Evolutionary conservation across 2,797 vertebrate species (phyloP).

Genomic region (Falco berigora): DNA sequence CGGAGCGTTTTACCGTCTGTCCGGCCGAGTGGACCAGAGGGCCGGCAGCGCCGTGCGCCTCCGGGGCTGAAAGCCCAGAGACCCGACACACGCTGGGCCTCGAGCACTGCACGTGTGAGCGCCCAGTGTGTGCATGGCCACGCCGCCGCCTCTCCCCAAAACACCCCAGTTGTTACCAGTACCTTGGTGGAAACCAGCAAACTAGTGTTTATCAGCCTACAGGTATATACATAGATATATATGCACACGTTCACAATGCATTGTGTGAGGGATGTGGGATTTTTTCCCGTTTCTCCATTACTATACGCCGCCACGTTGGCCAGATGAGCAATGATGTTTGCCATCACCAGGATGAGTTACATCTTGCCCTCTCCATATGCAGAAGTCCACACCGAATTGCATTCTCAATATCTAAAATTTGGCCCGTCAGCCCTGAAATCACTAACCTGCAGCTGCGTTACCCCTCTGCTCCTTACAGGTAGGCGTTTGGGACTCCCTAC

Average conservation of each 20-base stretch:
- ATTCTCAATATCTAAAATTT: neutral
- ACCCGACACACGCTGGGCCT: neutral
- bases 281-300: neutral
- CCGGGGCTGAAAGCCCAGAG: neutral
- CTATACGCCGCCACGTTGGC: rapidly evolving
- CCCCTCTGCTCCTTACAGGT: neutral
- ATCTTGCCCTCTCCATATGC: neutral
- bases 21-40: neutral
- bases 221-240: rapidly evolving
- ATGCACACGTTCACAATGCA: rapidly evolving
- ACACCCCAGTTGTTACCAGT: neutral
- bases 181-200: neutral
- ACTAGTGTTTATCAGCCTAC: neutral
- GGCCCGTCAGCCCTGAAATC: neutral
- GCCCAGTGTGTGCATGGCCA: no score
- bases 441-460: neutral
- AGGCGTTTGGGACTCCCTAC: neutral
- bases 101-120: neutral
- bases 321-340: neutral
- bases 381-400: neutral
- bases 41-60: rapidly evolving
- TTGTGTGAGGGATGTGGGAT: neutral
- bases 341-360: neutral
- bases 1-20: rapidly evolving
- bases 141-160: neutral